Evolutionary conservation across 1,140 invertebrate species (phyloP).

Genomic region (Trichonephila clavipes): DNA sequence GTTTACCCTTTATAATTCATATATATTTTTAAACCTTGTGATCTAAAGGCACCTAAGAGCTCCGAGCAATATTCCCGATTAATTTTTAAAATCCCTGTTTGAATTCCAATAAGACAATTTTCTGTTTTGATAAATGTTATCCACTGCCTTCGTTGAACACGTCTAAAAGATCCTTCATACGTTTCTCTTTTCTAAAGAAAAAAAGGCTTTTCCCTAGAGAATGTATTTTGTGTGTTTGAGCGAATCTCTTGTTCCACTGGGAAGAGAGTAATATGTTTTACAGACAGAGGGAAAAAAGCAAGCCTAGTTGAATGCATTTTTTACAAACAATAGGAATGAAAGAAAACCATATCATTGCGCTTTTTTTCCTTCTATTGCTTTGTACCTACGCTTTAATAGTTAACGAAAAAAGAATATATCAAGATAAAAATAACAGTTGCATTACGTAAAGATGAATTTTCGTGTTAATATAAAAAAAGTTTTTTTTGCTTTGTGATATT

Average conservation of each 20-base stretch:
- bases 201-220: conserved; percentile 6
- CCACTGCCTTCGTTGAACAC: not conserved
- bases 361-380: not conserved
- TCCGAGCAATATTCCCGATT: conserved; percentile 58
- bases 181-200: not conserved
- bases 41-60: conserved; percentile 1
- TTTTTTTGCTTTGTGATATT: not conserved
- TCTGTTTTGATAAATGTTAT: conserved; percentile 31
- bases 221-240: not conserved
- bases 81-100: conserved; percentile 64
- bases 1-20: not conserved
- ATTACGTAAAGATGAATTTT: not conserved
- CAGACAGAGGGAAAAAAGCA: not conserved
- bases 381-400: conserved; percentile 3
- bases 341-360: conserved; percentile 34
- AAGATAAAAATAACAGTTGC: not conserved
- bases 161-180: conserved; percentile 15
- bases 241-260: not conserved
- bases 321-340: conserved; percentile 20
- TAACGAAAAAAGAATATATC: not conserved
- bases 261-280: conserved; percentile 36
- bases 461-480: not conserved
- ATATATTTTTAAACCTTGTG: not conserved
- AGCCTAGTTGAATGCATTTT: not conserved
- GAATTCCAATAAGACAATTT: conserved; percentile 57